Evolutionary conservation across 2,113 vertebrate species (phyloP).

Genomic region (Sardina pilchardus): DNA sequence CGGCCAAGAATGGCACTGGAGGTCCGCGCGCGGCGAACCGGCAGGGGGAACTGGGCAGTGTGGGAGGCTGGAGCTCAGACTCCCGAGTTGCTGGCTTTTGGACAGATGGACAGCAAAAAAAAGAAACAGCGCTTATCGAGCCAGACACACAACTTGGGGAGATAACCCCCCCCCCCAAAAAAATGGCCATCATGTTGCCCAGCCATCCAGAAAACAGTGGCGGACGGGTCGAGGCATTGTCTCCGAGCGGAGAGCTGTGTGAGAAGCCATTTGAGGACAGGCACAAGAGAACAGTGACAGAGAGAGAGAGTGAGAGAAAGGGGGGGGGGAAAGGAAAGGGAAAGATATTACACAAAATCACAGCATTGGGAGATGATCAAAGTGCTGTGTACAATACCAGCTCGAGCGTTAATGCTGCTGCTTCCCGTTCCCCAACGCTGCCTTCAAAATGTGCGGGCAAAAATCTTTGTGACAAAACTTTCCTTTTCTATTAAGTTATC

Average conservation of each 20-base stretch:
- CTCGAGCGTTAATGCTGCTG: background rate
- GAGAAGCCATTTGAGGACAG: conserved; percentile 6
- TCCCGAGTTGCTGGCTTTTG: background rate
- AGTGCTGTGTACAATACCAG: background rate
- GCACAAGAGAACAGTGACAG: background rate
- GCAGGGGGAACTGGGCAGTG: background rate
- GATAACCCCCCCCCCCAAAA: background rate
- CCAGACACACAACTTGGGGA: background rate
- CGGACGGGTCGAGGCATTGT: background rate
- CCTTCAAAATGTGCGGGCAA: background rate
- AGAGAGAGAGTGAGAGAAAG: background rate
- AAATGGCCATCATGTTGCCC: background rate
- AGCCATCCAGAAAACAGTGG: background rate
- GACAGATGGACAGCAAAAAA: background rate
- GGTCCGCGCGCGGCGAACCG: no score
- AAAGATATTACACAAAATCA: conserved; percentile 55
- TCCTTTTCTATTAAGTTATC: background rate
- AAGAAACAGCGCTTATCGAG: background rate
- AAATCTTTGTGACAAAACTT: conserved; percentile 7
- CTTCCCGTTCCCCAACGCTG: background rate
- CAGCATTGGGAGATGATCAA: conserved; percentile 18
- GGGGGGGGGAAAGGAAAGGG: conserved; percentile 20
- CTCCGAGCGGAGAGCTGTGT: background rate
- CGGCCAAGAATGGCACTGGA: no score
- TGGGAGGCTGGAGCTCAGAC: background rate